A percentile compares a stretch with the other conserved stretches of the same genome.
These are phyloP conservation scores for Papilio glaucus DNA, from an alignment of 1,140 invertebrate species.

Conservation along the genomic window DNA sequence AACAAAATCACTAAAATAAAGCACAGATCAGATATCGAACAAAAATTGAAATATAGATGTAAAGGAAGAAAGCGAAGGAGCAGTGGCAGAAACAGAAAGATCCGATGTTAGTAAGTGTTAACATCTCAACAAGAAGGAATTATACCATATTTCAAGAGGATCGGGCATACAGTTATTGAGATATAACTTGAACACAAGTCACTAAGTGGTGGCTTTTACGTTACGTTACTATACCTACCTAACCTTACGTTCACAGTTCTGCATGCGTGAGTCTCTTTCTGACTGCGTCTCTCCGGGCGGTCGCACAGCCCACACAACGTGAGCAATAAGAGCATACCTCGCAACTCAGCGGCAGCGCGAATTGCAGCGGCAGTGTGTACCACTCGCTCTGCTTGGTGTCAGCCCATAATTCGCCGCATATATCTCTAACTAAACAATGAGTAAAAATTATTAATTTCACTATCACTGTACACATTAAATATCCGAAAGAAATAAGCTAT, in stretches of 20 bases:
- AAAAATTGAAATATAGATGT: no score
- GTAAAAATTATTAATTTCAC: neutral
- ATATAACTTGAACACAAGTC: no score
- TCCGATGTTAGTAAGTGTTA: no score
- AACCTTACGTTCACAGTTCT: slow-evolving; percentile 95
- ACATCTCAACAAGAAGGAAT: no score
- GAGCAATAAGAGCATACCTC: slow-evolving; percentile 93
- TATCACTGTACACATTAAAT: slow-evolving; percentile 8
- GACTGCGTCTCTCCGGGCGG: slow-evolving; percentile 93
- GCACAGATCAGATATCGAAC: no score
- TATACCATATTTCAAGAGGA: no score
- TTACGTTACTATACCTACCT: slow-evolving; percentile 12
- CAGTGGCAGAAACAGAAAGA: no score
- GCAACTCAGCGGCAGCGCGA: slow-evolving; percentile 92
- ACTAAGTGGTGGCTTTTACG: no score
- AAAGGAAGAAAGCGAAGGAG: no score
- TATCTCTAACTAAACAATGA: slow-evolving; percentile 79
- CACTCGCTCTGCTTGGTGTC: slow-evolving; percentile 84
- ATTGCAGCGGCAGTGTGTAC: slow-evolving; percentile 93
- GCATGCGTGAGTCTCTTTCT: slow-evolving; percentile 90
- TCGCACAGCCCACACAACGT: slow-evolving; percentile 92
- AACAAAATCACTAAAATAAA: no score
- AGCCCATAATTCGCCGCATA: slow-evolving; percentile 88
- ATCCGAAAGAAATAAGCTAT: neutral
- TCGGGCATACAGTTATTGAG: no score